phyloP scores from a whole-genome alignment of 2,888 invertebrate species.

The Polia nebulosa region DNA sequence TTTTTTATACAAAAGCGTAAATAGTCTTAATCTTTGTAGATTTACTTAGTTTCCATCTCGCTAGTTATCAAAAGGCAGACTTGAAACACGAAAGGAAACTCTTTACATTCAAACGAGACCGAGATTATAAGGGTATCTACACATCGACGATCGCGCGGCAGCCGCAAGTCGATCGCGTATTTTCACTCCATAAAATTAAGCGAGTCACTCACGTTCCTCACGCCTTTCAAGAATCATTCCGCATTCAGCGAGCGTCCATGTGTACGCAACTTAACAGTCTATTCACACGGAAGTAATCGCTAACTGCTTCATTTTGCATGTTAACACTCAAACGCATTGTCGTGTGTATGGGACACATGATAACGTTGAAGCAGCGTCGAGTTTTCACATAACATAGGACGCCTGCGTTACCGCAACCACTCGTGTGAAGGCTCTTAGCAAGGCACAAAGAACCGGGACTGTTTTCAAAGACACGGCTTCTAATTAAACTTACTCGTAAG shows the following conservation, averaged over 20 bases:
- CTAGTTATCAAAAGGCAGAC: constrained; percentile 40
- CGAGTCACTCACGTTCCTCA: neutral
- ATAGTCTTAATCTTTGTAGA: constrained; percentile 37
- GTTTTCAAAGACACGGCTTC: constrained; percentile 59
- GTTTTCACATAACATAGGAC: constrained; percentile 1
- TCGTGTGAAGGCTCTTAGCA: constrained; percentile 30
- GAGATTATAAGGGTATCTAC: constrained; percentile 1
- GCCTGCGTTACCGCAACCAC: constrained; percentile 25
- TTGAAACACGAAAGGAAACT: constrained; percentile 37
- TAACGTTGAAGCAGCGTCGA: constrained; percentile 4
- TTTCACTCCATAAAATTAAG: constrained; percentile 5
- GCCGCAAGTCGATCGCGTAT: neutral
- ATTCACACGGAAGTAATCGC: constrained; percentile 6
- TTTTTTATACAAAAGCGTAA: constrained; percentile 21
- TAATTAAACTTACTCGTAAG: constrained; percentile 71
- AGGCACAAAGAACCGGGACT: constrained; percentile 51
- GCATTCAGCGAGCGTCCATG: constrained; percentile 7
- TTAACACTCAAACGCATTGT: constrained; percentile 6
- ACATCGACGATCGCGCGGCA: constrained; percentile 8
- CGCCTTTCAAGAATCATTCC: constrained; percentile 6
- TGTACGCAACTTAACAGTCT: constrained; percentile 9
- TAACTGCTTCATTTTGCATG: constrained; percentile 22
- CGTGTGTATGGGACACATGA: constrained; percentile 9
- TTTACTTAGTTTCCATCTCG: constrained; percentile 44
- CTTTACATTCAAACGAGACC: constrained; percentile 19